These are phyloP conservation scores for Indicator indicator DNA, from an alignment of 2,113 vertebrate species.

Conservation along the genomic window DNA sequence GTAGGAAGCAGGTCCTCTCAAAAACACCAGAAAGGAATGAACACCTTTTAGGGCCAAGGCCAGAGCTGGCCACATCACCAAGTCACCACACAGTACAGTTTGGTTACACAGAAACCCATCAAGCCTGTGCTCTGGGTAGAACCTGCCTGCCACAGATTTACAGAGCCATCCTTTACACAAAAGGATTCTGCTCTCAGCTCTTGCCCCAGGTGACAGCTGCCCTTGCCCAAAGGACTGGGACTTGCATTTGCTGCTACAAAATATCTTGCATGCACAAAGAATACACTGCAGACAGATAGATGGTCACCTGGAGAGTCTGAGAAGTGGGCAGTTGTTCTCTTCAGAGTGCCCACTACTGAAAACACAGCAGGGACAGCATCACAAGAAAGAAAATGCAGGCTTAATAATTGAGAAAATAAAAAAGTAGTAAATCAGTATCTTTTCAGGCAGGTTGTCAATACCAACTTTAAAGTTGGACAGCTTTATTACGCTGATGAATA, in stretches of 20 bases:
- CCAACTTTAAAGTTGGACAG: slow-evolving; percentile 23
- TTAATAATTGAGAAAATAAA: neutral
- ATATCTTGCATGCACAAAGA: neutral
- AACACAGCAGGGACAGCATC: neutral
- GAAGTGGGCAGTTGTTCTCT: neutral
- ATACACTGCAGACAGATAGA: neutral
- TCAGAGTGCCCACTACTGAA: neutral
- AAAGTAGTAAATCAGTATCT: neutral
- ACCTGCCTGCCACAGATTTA: neutral
- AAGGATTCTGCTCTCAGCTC: neutral
- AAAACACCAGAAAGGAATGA: neutral
- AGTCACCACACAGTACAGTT: neutral
- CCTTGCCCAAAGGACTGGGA: neutral
- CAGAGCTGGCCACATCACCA: neutral
- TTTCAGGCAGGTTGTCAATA: slow-evolving; percentile 37
- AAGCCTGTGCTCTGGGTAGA: neutral
- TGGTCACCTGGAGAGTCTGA: neutral
- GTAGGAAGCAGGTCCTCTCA: neutral
- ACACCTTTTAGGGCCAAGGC: neutral
- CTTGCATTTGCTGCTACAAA: neutral
- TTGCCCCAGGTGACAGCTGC: neutral
- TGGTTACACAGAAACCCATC: neutral
- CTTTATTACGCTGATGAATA: slow-evolving; percentile 38
- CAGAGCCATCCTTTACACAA: fast-evolving
- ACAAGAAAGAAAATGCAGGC: neutral